These are phyloP conservation scores for Chelonus formosanus DNA, from an alignment of 2,888 invertebrate species.

Conservation along the genomic window DNA sequence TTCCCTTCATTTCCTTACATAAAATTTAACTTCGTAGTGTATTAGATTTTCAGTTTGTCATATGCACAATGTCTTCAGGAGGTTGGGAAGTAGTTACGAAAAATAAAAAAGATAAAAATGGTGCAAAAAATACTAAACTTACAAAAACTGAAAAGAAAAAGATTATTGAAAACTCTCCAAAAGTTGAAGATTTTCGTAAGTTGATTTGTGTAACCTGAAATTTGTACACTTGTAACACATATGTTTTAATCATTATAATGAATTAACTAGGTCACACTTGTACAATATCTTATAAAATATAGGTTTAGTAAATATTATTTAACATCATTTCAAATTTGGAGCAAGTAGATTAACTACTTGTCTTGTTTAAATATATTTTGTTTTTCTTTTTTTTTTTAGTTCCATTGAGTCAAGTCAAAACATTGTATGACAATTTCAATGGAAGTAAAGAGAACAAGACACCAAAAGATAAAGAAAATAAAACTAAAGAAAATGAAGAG, in stretches of 20 bases:
- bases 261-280: not conserved
- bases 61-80: constrained; percentile 57
- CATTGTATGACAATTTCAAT: constrained; percentile 72
- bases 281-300: not conserved
- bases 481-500: constrained; percentile 66
- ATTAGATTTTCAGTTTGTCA: constrained; percentile 38
- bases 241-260: constrained; percentile 9
- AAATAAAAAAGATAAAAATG: constrained; percentile 70
- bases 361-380: constrained; percentile 8
- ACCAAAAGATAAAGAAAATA: constrained; percentile 60
- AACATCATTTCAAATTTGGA: not conserved
- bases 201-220: constrained; percentile 44
- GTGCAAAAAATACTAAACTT: constrained; percentile 67
- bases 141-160: constrained; percentile 71
- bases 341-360: constrained; percentile 5
- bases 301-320: too few relatives aligned
- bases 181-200: constrained; percentile 81
- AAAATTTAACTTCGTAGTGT: constrained; percentile 29
- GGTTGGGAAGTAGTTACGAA: constrained; percentile 67
- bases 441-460: constrained; percentile 72
- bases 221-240: too few relatives aligned
- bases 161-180: constrained; percentile 72
- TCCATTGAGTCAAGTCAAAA: constrained; percentile 75
- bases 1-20: constrained; percentile 28
- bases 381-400: constrained; percentile 65